Evolutionary conservation across 2,797 vertebrate species (phyloP).

Genomic region (Molothrus ater): DNA sequence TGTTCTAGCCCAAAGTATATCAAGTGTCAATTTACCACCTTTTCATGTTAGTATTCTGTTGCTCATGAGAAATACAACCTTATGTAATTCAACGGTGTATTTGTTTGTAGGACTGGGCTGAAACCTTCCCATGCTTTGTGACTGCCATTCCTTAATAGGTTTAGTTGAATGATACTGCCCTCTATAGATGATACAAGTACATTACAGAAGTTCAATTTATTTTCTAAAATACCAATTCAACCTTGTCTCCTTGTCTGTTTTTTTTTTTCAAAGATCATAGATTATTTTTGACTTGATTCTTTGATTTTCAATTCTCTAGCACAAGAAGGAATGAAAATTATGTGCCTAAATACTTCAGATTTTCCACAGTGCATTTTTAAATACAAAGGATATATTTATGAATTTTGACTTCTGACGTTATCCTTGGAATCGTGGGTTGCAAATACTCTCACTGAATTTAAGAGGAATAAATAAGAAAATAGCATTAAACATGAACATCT

Average conservation of each 20-base stretch:
- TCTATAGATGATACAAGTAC: constrained; percentile 62
- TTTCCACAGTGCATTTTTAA: background rate
- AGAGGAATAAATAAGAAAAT: background rate
- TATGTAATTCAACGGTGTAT: background rate
- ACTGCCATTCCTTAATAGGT: background rate
- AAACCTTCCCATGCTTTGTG: background rate
- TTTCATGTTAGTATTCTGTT: constrained; percentile 15
- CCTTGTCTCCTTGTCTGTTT: background rate
- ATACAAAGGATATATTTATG: background rate
- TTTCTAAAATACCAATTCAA: background rate
- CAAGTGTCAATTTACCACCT: background rate
- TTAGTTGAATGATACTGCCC: constrained; percentile 73
- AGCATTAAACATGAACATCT: background rate
- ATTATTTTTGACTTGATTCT: background rate
- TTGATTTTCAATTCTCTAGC: background rate
- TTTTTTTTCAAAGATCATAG: background rate
- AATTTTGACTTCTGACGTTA: background rate
- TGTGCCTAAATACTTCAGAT: background rate
- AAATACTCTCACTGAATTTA: background rate
- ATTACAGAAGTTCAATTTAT: background rate
- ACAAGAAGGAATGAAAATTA: background rate
- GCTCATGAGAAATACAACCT: background rate
- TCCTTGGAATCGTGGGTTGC: background rate
- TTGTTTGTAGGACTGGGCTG: background rate
- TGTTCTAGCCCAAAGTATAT: background rate